Evolutionary conservation across 2,888 invertebrate genomes (phyloP).

Genomic region (Nudaria mundana): DNA sequence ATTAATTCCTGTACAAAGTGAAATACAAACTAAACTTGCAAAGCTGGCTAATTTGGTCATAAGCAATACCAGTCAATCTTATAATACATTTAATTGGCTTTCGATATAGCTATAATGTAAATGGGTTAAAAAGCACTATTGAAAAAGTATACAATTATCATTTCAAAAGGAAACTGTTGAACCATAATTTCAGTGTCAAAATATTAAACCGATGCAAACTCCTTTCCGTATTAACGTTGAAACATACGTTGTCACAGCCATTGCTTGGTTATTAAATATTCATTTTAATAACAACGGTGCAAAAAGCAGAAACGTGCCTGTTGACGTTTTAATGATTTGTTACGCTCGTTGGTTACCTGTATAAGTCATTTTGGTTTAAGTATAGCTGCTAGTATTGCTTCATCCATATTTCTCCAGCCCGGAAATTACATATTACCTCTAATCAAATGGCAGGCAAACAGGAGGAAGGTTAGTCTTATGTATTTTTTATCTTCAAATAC

Average conservation of each 20-base stretch:
- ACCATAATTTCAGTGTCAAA: conserved; percentile 20
- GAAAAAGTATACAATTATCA: background rate
- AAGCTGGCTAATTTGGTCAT: too few relatives aligned
- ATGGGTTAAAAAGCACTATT: too few relatives aligned
- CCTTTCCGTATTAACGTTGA: conserved; percentile 38
- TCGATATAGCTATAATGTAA: too few relatives aligned
- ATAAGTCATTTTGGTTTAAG: conserved; percentile 50
- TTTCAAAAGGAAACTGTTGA: conserved; percentile 8
- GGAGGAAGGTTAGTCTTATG: too few relatives aligned
- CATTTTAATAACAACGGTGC: conserved; percentile 59
- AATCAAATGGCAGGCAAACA: background rate
- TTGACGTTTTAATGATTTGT: conserved; percentile 57
- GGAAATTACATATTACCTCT: background rate
- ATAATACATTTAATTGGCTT: too few relatives aligned
- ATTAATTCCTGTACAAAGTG: too few relatives aligned
- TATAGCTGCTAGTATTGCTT: conserved; percentile 30
- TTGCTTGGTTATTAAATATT: conserved; percentile 66
- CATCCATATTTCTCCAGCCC: conserved; percentile 9
- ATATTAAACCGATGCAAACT: conserved; percentile 25
- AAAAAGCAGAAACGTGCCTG: conserved; percentile 50
- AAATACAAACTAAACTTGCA: too few relatives aligned
- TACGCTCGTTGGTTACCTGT: conserved; percentile 46
- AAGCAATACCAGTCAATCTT: too few relatives aligned
- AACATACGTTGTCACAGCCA: conserved; percentile 47
- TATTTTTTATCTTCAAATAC: too few relatives aligned